A percentile compares a stretch with the other conserved stretches of the same genome.
phyloP scores from a whole-genome alignment of 2,113 vertebrate species.

The Cettia cetti region DNA sequence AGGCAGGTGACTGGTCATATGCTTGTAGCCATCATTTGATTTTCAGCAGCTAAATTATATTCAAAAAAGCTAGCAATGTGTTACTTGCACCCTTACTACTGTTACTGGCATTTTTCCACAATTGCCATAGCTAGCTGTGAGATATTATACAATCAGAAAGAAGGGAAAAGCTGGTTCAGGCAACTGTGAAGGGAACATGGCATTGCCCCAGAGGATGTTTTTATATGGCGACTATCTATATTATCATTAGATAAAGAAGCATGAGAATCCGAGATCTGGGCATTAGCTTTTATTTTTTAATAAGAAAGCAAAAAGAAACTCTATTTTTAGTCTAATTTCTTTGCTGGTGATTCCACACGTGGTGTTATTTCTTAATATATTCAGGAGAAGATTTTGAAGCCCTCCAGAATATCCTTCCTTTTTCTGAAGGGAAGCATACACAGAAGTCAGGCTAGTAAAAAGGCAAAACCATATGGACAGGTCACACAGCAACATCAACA shows the following conservation, averaged over 20 bases:
- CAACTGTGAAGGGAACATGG: background rate
- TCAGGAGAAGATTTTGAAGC: background rate
- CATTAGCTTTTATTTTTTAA: background rate
- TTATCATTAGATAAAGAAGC: background rate
- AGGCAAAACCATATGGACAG: slow-evolving; percentile 12
- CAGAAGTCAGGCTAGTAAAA: background rate
- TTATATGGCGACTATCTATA: background rate
- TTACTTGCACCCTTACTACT: background rate
- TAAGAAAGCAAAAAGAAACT: background rate
- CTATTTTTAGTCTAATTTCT: background rate
- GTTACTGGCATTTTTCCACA: slow-evolving; percentile 7
- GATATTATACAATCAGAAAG: background rate
- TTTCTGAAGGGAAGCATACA: background rate
- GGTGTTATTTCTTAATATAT: background rate
- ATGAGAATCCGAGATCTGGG: background rate
- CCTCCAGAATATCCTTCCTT: background rate
- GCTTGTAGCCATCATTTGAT: background rate
- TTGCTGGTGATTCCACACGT: background rate
- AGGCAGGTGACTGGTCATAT: slow-evolving; percentile 21
- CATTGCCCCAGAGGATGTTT: background rate
- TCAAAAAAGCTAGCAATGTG: background rate
- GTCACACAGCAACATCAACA: background rate
- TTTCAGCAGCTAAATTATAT: slow-evolving; percentile 15
- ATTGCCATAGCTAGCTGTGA: background rate
- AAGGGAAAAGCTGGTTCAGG: background rate